Percentiles rank a stretch among this genome's conserved stretches.
Conservation (phyloP, 1,140 invertebrate species). For the Leptinotarsa defecta region DNA sequence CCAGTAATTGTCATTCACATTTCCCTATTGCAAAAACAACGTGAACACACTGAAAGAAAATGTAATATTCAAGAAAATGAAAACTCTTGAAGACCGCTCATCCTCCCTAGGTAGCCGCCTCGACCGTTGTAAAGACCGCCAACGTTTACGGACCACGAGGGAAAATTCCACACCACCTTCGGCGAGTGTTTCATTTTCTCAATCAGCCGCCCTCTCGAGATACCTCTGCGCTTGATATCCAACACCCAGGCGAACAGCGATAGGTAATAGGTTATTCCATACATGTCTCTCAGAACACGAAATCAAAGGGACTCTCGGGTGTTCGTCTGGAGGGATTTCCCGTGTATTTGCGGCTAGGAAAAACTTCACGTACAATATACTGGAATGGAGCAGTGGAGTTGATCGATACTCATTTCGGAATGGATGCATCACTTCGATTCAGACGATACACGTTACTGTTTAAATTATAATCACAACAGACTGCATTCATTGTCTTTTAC, state of each 20-base stretch:
- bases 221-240: neutral
- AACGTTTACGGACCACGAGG: neutral
- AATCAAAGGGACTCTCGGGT: neutral
- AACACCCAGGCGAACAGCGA: conserved; percentile 4
- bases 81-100: too few species aligned
- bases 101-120: too few species aligned
- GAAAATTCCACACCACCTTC: conserved; percentile 2
- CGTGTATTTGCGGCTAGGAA: conserved; percentile 5
- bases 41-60: too few species aligned
- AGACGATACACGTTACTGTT: too few species aligned
- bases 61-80: too few species aligned
- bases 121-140: neutral
- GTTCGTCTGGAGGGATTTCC: neutral
- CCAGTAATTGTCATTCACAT: too few species aligned
- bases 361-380: neutral
- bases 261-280: conserved; percentile 8
- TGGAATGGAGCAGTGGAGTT: neutral
- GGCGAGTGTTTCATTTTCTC: conserved; percentile 5
- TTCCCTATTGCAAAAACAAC: too few species aligned
- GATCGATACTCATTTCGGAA: neutral
- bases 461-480: too few species aligned
- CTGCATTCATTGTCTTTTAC: too few species aligned
- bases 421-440: too few species aligned
- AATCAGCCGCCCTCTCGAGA: neutral
- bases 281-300: conserved; percentile 7